phyloP scores from a whole-genome alignment of 1,140 invertebrate genomes.

The Teleopsis dalmanni region DNA sequence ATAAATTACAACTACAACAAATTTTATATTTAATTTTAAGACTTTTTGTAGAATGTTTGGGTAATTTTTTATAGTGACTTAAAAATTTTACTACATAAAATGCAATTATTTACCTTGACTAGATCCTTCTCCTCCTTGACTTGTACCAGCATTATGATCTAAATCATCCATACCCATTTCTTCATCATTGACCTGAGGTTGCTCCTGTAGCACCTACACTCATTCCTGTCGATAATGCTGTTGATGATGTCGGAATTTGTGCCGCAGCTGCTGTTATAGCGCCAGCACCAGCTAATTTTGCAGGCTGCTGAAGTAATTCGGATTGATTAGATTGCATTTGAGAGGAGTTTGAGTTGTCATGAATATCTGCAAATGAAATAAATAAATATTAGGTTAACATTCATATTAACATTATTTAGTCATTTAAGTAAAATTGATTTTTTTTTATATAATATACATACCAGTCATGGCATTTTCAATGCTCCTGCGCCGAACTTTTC shows the following conservation, averaged over 20 bases:
- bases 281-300: conserved; percentile 13
- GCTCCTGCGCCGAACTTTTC: conserved; percentile 59
- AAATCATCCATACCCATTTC: conserved; percentile 47
- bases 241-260: conserved; percentile 37
- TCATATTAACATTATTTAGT: too few relatives aligned
- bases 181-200: conserved; percentile 63
- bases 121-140: conserved; percentile 54
- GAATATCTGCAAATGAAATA: conserved; percentile 39
- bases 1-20: too few relatives aligned
- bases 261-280: conserved; percentile 41
- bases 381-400: neutral
- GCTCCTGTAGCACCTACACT: conserved; percentile 23
- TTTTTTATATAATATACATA: conserved; percentile 2
- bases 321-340: conserved; percentile 38
- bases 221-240: conserved; percentile 12
- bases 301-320: too few relatives aligned
- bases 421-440: neutral
- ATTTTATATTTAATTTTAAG: too few relatives aligned
- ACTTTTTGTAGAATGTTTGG: too few relatives aligned
- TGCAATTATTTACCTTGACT: conserved; percentile 46
- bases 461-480: conserved; percentile 47
- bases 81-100: neutral
- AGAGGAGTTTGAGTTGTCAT: conserved; percentile 50
- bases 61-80: too few relatives aligned
- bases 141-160: conserved; percentile 51